phyloP scores from a whole-genome alignment of 1,140 invertebrate genomes.

The Drosophila gunungcola region DNA sequence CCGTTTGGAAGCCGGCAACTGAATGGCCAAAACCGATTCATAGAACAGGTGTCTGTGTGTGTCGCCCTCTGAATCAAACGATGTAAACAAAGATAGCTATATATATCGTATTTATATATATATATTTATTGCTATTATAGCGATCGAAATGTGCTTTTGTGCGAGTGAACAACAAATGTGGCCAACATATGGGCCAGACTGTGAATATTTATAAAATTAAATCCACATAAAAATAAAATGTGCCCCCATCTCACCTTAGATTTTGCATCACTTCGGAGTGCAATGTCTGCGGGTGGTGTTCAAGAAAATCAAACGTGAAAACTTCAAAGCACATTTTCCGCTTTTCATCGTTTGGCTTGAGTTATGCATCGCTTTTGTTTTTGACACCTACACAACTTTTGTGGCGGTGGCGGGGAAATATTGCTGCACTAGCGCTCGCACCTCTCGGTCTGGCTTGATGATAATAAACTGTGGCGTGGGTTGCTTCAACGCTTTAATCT shows the following conservation, averaged over 20 bases:
- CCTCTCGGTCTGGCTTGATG: constrained; percentile 52
- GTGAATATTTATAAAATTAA: constrained; percentile 31
- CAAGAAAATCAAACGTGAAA: constrained; percentile 52
- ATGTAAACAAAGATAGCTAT: constrained; percentile 73
- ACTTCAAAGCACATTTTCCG: constrained; percentile 73
- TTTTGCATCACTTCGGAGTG: constrained; percentile 22
- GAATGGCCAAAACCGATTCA: constrained; percentile 34
- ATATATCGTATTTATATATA: constrained; percentile 23
- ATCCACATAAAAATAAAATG: constrained; percentile 47
- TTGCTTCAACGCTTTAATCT: constrained; percentile 59
- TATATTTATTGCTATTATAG: constrained; percentile 6
- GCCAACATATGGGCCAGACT: constrained; percentile 39
- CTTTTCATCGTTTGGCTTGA: constrained; percentile 42
- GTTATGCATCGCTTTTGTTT: constrained; percentile 56
- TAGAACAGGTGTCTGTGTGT: constrained; percentile 69
- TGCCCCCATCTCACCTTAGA: constrained; percentile 21
- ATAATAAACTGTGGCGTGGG: constrained; percentile 70
- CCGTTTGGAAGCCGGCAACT: constrained; percentile 31
- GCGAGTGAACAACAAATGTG: constrained; percentile 35
- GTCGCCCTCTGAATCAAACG: constrained; percentile 32
- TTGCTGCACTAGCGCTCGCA: constrained; percentile 62
- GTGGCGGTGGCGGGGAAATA: constrained; percentile 12
- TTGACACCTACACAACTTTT: constrained; percentile 75
- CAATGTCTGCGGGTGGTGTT: constrained; percentile 23
- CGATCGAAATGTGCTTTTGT: constrained; percentile 16